phyloP scores from a whole-genome alignment of 2,797 vertebrate species.

The Oreonectes daqikongensis region DNA sequence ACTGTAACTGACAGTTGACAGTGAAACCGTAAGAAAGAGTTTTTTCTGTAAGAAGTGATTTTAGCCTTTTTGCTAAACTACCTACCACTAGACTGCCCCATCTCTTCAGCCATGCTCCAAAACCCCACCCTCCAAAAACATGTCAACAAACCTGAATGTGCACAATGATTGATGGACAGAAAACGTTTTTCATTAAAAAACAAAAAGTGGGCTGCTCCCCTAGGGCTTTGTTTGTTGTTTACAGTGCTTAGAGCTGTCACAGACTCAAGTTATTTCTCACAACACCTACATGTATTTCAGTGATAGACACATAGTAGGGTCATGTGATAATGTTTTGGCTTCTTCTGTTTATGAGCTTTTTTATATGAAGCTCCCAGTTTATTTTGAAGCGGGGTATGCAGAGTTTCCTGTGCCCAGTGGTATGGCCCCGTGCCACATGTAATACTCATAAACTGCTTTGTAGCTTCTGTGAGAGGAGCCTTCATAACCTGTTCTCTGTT shows the following conservation, averaged over 20 bases:
- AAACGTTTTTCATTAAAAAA: neutral
- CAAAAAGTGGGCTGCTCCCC: neutral
- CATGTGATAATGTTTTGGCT: slow-evolving; percentile 5
- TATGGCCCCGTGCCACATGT: slow-evolving; percentile 43
- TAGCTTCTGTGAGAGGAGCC: slow-evolving; percentile 60
- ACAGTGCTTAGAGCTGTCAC: neutral
- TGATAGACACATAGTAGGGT: neutral
- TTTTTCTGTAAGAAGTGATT: neutral
- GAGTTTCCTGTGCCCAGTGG: slow-evolving; percentile 1
- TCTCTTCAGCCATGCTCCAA: neutral
- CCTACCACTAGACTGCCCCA: neutral
- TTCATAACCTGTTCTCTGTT: slow-evolving; percentile 65
- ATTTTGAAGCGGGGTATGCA: slow-evolving; percentile 27
- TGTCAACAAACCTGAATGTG: neutral
- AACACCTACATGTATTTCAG: neutral
- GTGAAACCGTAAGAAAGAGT: neutral
- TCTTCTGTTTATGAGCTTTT: slow-evolving; percentile 10
- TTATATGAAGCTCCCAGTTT: neutral
- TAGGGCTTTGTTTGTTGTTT: neutral
- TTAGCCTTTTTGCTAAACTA: neutral
- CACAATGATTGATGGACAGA: neutral
- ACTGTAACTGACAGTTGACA: neutral
- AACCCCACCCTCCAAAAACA: neutral
- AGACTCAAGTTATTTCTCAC: neutral
- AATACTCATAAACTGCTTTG: slow-evolving; percentile 56